Conservation (phyloP, 2,888 invertebrate genomes). For the Polydrusus pterygomalis region DNA sequence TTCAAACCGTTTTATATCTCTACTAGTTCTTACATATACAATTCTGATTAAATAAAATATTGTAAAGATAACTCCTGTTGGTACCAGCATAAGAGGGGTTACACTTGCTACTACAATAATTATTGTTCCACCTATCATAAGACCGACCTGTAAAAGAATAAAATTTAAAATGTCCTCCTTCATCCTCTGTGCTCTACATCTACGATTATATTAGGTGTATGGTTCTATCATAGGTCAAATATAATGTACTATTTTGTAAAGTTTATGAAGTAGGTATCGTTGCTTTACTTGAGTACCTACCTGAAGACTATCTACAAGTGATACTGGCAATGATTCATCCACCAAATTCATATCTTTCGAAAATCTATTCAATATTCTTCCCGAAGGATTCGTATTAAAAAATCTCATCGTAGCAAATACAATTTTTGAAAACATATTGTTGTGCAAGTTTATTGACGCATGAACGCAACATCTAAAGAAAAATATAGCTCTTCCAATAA, state of each 20-base stretch:
- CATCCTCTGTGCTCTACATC: too few species aligned
- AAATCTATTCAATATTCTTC: conserved; percentile 81
- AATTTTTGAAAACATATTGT: conserved; percentile 46
- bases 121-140: conserved; percentile 67
- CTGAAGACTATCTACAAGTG: conserved; percentile 74
- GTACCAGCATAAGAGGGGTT: conserved; percentile 80
- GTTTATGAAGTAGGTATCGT: too few species aligned
- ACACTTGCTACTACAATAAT: conserved; percentile 81
- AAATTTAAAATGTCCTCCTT: too few species aligned
- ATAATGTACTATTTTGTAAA: too few species aligned
- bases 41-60: conserved; percentile 79
- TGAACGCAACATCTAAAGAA: conserved; percentile 75
- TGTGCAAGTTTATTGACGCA: conserved; percentile 75
- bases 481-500: conserved; percentile 71
- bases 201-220: too few species aligned
- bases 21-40: conserved; percentile 81
- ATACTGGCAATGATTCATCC: conserved; percentile 74
- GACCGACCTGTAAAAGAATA: conserved; percentile 56
- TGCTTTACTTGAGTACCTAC: conserved; percentile 65
- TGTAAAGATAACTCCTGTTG: conserved; percentile 77
- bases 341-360: conserved; percentile 81
- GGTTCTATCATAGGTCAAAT: too few species aligned
- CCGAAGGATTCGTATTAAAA: conserved; percentile 81
- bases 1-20: conserved; percentile 81
- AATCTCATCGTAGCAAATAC: conserved; percentile 78